Evolutionary conservation across 2,888 invertebrate species (phyloP).

Genomic region (Odontocolon sp.): DNA sequence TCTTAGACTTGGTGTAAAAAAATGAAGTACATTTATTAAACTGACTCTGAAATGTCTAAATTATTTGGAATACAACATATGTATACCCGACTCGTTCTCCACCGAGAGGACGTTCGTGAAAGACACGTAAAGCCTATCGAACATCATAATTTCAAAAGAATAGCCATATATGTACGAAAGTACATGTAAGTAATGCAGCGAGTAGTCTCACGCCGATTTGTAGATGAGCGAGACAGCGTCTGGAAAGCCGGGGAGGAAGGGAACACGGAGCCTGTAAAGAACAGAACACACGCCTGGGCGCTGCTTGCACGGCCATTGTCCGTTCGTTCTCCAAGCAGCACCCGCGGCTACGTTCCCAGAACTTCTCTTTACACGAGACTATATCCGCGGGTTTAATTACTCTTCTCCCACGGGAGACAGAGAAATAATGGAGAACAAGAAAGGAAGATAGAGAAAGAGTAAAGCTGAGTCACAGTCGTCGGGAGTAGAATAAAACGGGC

Average conservation of each 20-base stretch:
- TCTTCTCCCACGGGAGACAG: slow-evolving; percentile 57
- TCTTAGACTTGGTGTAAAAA: too few relatives aligned
- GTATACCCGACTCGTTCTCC: background rate
- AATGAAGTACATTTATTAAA: too few relatives aligned
- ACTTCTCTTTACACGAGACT: slow-evolving; percentile 51
- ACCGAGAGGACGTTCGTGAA: background rate
- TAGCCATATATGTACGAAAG: slow-evolving; percentile 16
- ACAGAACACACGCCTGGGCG: slow-evolving; percentile 25
- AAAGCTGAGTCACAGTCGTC: slow-evolving; percentile 54
- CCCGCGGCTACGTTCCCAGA: slow-evolving; percentile 53
- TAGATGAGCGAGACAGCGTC: background rate
- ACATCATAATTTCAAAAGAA: slow-evolving; percentile 15
- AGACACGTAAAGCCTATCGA: slow-evolving; percentile 3
- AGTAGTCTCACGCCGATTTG: background rate
- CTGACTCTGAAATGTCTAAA: too few relatives aligned
- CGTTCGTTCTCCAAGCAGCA: slow-evolving; percentile 37
- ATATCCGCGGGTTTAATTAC: slow-evolving; percentile 60
- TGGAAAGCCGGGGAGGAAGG: background rate
- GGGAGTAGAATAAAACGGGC: too few relatives aligned
- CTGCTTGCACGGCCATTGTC: slow-evolving; percentile 48
- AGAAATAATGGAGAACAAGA: slow-evolving; percentile 40
- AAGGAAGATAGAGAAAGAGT: slow-evolving; percentile 30
- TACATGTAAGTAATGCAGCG: background rate
- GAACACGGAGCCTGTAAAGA: slow-evolving; percentile 22
- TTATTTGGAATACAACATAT: too few relatives aligned